These are phyloP conservation scores for Dusona sp. DNA, from an alignment of 2,888 invertebrate species.

Conservation along the genomic window DNA sequence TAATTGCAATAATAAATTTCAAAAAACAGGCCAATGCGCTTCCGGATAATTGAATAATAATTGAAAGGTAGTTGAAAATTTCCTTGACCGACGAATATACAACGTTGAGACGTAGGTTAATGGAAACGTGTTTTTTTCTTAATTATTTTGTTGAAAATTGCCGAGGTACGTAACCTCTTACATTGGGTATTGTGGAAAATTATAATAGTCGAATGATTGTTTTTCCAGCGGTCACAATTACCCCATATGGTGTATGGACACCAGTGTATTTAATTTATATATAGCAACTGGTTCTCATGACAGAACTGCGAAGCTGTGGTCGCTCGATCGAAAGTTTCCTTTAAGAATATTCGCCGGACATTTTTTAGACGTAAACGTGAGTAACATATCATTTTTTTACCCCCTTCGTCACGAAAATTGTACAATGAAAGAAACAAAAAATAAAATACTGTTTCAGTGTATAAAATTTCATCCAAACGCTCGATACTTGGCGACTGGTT, in stretches of 20 bases:
- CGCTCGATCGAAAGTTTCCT: slow-evolving; percentile 92
- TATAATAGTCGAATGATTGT: background rate
- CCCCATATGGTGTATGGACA: slow-evolving; percentile 95
- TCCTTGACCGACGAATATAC: background rate
- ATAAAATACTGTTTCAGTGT: slow-evolving; percentile 85
- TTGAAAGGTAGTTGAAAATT: background rate
- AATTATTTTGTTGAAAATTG: background rate
- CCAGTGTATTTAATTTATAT: slow-evolving; percentile 88
- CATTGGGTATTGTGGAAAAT: too few species aligned
- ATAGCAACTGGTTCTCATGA: slow-evolving; percentile 94
- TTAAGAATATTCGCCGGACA: slow-evolving; percentile 95
- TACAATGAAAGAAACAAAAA: background rate
- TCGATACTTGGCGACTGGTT: slow-evolving; percentile 95
- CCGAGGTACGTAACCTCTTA: too few species aligned
- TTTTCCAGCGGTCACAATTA: slow-evolving; percentile 92
- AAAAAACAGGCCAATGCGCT: background rate
- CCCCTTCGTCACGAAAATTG: background rate
- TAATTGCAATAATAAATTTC: slow-evolving; percentile 1
- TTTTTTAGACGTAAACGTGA: slow-evolving; percentile 94
- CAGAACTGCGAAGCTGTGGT: slow-evolving; percentile 93
- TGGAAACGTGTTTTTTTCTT: background rate
- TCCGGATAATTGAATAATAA: background rate
- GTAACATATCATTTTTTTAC: slow-evolving; percentile 74
- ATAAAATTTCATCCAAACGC: slow-evolving; percentile 97
- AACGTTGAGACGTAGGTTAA: too few species aligned